Evolutionary conservation across 2,888 invertebrate species (phyloP).

Genomic region (Molanna angustata): DNA sequence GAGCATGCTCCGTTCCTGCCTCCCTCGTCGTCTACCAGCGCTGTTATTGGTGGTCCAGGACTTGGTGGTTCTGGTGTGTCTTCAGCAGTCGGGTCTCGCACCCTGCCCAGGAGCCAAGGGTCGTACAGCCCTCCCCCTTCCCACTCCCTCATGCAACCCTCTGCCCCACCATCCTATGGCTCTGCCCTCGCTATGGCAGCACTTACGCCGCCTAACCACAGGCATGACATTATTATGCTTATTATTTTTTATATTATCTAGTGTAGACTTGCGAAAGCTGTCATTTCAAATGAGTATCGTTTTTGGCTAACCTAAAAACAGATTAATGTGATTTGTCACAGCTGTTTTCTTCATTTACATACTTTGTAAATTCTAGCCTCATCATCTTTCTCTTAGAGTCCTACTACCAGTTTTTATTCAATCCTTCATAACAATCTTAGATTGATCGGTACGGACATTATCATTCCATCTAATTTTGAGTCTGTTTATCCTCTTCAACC

Average conservation of each 20-base stretch:
- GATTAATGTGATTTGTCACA: too few relatives aligned
- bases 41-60: slow-evolving; percentile 49
- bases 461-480: too few relatives aligned
- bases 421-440: too few relatives aligned
- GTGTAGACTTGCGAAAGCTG: too few relatives aligned
- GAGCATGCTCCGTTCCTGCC: slow-evolving; percentile 82
- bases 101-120: slow-evolving; percentile 59
- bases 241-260: slow-evolving; percentile 15
- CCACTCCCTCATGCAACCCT: slow-evolving; percentile 38
- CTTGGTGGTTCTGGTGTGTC: slow-evolving; percentile 44
- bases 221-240: slow-evolving; percentile 45
- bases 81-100: slow-evolving; percentile 32
- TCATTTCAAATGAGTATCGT: too few relatives aligned
- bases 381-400: too few relatives aligned
- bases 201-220: slow-evolving; percentile 53
- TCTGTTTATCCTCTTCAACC: too few relatives aligned
- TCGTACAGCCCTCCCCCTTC: slow-evolving; percentile 61
- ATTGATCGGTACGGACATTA: too few relatives aligned
- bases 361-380: too few relatives aligned
- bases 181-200: slow-evolving; percentile 58
- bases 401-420: too few relatives aligned
- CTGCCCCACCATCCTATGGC: slow-evolving; percentile 57
- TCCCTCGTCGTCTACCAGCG: slow-evolving; percentile 42
- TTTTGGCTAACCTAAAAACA: too few relatives aligned
- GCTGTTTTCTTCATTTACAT: too few relatives aligned